Percentiles rank a stretch among this genome's conserved stretches.
Conservation (phyloP, 2,113 vertebrate species). For the Oenanthe melanoleuca region DNA sequence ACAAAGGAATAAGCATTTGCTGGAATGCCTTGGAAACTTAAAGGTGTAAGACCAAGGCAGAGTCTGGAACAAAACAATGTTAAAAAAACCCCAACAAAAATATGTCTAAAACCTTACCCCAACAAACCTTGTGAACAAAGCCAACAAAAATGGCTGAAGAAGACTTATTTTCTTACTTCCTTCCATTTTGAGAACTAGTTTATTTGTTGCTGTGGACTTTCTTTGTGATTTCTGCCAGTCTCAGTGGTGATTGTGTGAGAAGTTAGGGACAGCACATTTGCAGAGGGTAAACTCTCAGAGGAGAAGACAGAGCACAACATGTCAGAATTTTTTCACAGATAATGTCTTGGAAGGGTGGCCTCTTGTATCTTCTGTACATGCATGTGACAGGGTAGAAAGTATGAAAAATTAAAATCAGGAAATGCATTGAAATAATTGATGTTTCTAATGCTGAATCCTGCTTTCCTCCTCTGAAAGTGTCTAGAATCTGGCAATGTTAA, state of each 20-base stretch:
- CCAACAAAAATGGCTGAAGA: accelerated
- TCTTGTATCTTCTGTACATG: not conserved
- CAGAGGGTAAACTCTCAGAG: not conserved
- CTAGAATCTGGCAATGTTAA: not conserved
- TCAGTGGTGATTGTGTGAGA: not conserved
- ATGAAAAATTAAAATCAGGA: not conserved
- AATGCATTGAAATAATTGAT: not conserved
- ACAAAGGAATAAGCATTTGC: not conserved
- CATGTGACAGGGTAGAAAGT: not conserved
- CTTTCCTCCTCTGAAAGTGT: not conserved
- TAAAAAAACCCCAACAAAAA: accelerated
- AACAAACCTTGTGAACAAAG: not conserved
- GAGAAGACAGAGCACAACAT: not conserved
- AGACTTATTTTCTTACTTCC: not conserved
- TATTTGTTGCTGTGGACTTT: not conserved
- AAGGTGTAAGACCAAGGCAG: not conserved
- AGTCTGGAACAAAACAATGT: not conserved
- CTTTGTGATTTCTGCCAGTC: not conserved
- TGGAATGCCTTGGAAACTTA: not conserved
- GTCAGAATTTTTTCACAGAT: not conserved
- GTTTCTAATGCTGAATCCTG: not conserved
- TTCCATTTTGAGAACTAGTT: not conserved
- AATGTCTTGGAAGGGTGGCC: not conserved
- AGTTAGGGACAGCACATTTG: not conserved
- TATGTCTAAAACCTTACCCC: not conserved